Percentiles rank a stretch among this genome's conserved stretches.
Evolutionary conservation across 2,888 invertebrate species (phyloP).

Genomic region (Oasisia sp.): DNA sequence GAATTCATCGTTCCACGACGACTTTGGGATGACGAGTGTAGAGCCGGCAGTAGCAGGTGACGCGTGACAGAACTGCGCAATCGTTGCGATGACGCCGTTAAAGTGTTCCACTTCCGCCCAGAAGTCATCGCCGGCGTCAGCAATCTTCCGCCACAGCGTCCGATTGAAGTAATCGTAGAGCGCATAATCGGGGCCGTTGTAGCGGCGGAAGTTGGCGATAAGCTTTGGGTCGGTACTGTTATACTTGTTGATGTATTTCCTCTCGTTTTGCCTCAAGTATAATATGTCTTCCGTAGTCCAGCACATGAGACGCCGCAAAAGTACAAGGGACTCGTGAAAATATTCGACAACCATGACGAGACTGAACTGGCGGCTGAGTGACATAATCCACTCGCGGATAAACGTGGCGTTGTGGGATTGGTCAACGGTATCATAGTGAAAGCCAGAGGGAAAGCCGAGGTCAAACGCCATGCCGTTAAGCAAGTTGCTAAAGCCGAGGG

Average conservation of each 20-base stretch:
- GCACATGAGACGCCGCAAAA: conserved; percentile 60
- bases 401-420: neutral
- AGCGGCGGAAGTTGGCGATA: conserved; percentile 49
- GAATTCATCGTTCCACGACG: no score
- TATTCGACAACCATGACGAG: conserved; percentile 62
- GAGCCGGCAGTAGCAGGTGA: no score
- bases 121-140: no score
- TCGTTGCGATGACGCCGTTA: no score
- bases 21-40: no score
- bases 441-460: neutral
- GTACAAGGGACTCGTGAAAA: conserved; percentile 60
- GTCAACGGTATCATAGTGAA: neutral
- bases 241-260: neutral
- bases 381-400: neutral
- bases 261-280: conserved; percentile 47
- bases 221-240: conserved; percentile 35
- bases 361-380: conserved; percentile 52
- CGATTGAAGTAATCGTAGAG: conserved; percentile 59
- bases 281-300: conserved; percentile 62
- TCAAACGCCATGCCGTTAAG: neutral
- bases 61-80: no score
- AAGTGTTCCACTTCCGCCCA: no score
- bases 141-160: conserved; percentile 50
- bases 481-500: neutral
- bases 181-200: conserved; percentile 56